Evolutionary conservation across 2,797 vertebrate species (phyloP), one percentile per base, ranked within the genome.

Genomic region (Phylloscopus collybita): DNA sequence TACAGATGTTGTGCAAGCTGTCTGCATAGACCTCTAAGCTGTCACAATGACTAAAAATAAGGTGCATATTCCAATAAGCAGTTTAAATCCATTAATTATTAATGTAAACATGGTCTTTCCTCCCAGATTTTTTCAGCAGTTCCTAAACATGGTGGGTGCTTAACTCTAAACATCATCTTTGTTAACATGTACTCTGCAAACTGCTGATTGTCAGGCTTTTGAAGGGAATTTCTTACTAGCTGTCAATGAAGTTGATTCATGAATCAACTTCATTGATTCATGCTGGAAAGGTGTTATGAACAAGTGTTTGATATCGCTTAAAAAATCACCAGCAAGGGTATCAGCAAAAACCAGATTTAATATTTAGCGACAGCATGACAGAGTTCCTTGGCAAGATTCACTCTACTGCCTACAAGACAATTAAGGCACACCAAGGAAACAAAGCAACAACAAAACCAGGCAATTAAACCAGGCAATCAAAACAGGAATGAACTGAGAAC

Each of bases 231-330:
- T 84, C 26, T 78, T 79, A 38, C 6, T 21, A 84, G 38, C 34
- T 70, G 36, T 76, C 59, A 57, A 6, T 65, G 5, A 71, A 65
- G 30, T 13, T 60, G 40, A 79, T 38, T 36, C 5, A 3, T 19
- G 62, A 30, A 27, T 40, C 40, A 40, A 40, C 40, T 40, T 40
- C 40, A 15, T 40, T 40, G 13, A 40, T 40, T 40, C 40, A 40
- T 62, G 34, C n/a, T 51, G 29, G 51, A 87, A 88, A 32, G 32
- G 32, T 74, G 44, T 36, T 44, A 50, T 2, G 8, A 74, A 34
- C 4, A 1, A 59, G 18, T 36, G 36, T 34, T 50, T 57, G 36
- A 84, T 32, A 50, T 42, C 0, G 0, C 36, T 36, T 57, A 12
- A 44, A 30, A 66, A 50, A 57, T 50, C 36, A 57, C 30, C 61